These are phyloP conservation scores for Ligdia adustata DNA, from an alignment of 2,888 invertebrate genomes.

Conservation along the genomic window DNA sequence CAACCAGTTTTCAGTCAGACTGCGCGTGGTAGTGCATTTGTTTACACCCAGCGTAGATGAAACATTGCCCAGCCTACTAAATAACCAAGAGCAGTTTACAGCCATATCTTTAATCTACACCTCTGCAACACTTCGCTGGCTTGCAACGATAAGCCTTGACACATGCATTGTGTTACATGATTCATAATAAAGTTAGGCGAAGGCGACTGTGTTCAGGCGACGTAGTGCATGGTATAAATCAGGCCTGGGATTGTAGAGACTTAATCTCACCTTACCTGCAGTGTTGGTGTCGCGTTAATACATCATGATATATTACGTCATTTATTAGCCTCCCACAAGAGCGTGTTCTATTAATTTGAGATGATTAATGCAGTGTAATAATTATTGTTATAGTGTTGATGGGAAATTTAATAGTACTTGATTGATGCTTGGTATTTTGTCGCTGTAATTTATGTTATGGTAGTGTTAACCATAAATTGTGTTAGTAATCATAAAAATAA, in stretches of 20 bases:
- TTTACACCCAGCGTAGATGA: slow-evolving; percentile 5
- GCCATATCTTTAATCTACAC: slow-evolving; percentile 36
- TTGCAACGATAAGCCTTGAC: slow-evolving; percentile 36
- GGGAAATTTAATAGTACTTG: slow-evolving; percentile 16
- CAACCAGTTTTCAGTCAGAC: neutral
- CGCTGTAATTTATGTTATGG: neutral
- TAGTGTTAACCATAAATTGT: neutral
- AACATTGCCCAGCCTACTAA: slow-evolving; percentile 15
- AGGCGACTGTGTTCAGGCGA: slow-evolving; percentile 27
- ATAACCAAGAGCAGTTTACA: slow-evolving; percentile 22
- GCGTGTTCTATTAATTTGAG: slow-evolving; percentile 43
- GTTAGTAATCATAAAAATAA: no score
- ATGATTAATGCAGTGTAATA: slow-evolving; percentile 40
- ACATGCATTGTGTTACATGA: slow-evolving; percentile 45
- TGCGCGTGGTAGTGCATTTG: neutral
- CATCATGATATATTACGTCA: slow-evolving; percentile 69
- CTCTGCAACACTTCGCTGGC: slow-evolving; percentile 32
- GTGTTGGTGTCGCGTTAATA: slow-evolving; percentile 58
- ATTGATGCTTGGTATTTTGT: slow-evolving; percentile 1
- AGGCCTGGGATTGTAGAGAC: slow-evolving; percentile 51
- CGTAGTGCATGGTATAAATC: slow-evolving; percentile 60
- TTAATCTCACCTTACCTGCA: slow-evolving; percentile 65
- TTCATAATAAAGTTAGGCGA: slow-evolving; percentile 45
- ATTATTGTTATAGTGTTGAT: slow-evolving; percentile 30
- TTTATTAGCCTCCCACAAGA: slow-evolving; percentile 55